These are phyloP conservation scores for Chelon labrosus DNA, from an alignment of 2,797 vertebrate genomes.

Conservation along the genomic window DNA sequence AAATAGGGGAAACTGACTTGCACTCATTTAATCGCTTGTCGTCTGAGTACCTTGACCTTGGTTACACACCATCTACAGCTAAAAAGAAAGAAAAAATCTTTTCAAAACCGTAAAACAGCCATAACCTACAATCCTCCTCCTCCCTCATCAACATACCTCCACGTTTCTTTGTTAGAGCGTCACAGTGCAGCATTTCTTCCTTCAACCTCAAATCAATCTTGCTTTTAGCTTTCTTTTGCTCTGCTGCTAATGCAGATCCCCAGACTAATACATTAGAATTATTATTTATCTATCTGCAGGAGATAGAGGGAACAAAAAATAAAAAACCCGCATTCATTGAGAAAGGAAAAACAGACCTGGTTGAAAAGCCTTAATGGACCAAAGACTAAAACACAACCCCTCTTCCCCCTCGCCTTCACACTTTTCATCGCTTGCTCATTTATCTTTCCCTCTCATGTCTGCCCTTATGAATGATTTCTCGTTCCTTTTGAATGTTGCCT, in stretches of 20 bases:
- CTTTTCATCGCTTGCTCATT: conserved; percentile 51
- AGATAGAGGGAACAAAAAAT: conserved; percentile 21
- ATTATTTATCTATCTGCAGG: conserved; percentile 61
- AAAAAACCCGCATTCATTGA: conserved; percentile 46
- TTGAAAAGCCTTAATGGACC: conserved; percentile 63
- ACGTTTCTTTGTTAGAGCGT: conserved; percentile 53
- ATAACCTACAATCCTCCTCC: conserved; percentile 35
- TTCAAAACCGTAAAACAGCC: conserved; percentile 34
- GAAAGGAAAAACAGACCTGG: conserved; percentile 49
- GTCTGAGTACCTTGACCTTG: conserved; percentile 60
- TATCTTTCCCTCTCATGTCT: conserved; percentile 51
- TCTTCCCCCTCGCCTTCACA: conserved; percentile 35
- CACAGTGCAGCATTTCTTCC: conserved; percentile 51
- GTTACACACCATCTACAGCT: conserved; percentile 35
- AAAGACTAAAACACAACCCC: conserved; percentile 51
- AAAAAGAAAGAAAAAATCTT: conserved; percentile 34
- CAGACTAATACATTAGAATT: conserved; percentile 55
- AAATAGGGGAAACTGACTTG: conserved; percentile 17
- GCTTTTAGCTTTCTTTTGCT: conserved; percentile 52
- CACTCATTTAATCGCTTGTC: conserved; percentile 21
- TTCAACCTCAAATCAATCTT: conserved; percentile 52
- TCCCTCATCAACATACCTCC: conserved; percentile 33
- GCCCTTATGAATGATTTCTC: conserved; percentile 47
- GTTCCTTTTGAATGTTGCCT: conserved; percentile 49
- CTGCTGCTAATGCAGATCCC: conserved; percentile 64